Base-by-base conservation (phyloP, 2,113 vertebrate species). In the Macrotus californicus region DNA sequence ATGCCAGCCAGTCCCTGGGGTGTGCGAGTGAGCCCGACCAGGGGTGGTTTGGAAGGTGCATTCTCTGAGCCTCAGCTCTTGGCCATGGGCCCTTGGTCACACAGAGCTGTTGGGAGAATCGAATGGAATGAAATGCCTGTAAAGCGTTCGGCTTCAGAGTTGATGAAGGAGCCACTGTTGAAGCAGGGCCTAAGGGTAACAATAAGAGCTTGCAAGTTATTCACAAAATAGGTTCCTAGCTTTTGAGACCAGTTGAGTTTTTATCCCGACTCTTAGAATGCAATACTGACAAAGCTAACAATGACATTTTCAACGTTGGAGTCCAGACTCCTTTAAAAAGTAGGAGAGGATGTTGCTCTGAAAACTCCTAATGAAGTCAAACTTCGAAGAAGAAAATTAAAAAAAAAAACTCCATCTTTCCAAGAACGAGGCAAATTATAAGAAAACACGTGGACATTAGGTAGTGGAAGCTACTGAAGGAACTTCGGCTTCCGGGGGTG, bases 401-500 rank as follows among this genome's bases (percentile, higher is more conserved):
- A 10, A 16, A 26, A 10, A 16, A 59, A 79, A 36, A 34, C 3
- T 34, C 59, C 10, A 5, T 36, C 11, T 67, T 36, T 36, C 46
- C n/a, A 54, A 69, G 83, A 76, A 91, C 21, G 50, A 52, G 48
- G 39, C 29, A 31, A 34, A 72, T 54, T 22, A 21, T 31, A 29
- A 69, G 87, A 34, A 89, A 56, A 39, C 26, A 41, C 5, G 2
- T 31, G 31, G 50, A 13, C 14, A 0, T 5, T 1, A 8, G 66
- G 64, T 14, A 5, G 3, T 3, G 4, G 41, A n/a, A 70, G 7
- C 0, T 12, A 10, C 24, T 0, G 2, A 9, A 24, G 48, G 73
- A n/a, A 10, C 19, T 1, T 24, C 21, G 0, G 7, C 8, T 16
- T 21, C 39, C 5, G 0, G 52, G 82, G 54, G n/a, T 0, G 48